These are phyloP conservation scores for silkworm (Bombyx mori) DNA, from an alignment of 1,140 invertebrate species.

Conservation along the genomic window ASM3026992v2 NC_085111.1:6959501-6960000, in stretches of 20 bases:
- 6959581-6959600: no score
- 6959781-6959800: slow-evolving; percentile 20
- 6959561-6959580: no score
- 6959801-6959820: slow-evolving; percentile 15
- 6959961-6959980: slow-evolving; percentile 26
- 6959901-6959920: slow-evolving; percentile 20
- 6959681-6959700: no score
- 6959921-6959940: slow-evolving; percentile 20
- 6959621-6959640: no score
- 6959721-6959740: no score
- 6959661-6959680: no score
- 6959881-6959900: slow-evolving; percentile 37
- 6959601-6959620: no score
- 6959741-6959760: slow-evolving; percentile 1
- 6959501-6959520: no score
- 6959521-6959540: no score
- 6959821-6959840: slow-evolving; percentile 38
- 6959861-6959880: slow-evolving; percentile 36
- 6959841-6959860: slow-evolving; percentile 24
- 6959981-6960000: slow-evolving; percentile 18
- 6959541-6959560: no score
- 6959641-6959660: no score
- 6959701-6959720: no score
- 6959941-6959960: slow-evolving; percentile 24
- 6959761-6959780: slow-evolving; percentile 13